Evolutionary conservation across 2,113 vertebrate species (phyloP), one percentile per base, ranked within the genome.

Genomic region (Takifugu flavidus): DNA sequence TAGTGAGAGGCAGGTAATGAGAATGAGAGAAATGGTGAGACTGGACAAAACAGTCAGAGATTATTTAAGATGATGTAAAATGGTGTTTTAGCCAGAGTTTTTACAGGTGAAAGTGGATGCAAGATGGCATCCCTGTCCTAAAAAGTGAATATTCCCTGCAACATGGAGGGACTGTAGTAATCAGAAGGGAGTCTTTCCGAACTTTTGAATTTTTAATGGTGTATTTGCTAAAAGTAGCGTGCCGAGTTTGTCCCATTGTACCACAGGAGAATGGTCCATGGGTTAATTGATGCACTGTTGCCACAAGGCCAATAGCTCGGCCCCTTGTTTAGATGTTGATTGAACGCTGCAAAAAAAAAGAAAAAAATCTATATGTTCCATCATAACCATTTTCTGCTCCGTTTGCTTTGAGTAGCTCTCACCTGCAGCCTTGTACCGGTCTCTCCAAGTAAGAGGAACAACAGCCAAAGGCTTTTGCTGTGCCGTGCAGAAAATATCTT

Each of bases 41-140:
- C 49, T 5, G 5, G 61, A 67, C 69, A n/a, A 71, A 65, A 47
- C 56, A 46, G 70, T 13, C 14, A 70, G 67, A 79, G 58, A 75
- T 82, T 81, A 89, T 83, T 85, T 82, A 47, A 69, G 85, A 84
- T 85, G 57, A 71, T 85, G 75, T 86, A 84, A 84, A 81, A 83
- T 70, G 77, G 47, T 79, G 49, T 77, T 60, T 78, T 80, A 78
- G 60, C 53, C 69, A 74, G 73, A 73, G 65, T 82, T 90, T 86
- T 89, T 82, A 85, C 74, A 86, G 68, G 81, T 75, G 77, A 86
- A 90, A 79, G 69, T 77, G 75, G 72, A 74, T 83, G 83, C 77
- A 64, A 82, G 82, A 81, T 53, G 46, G 74, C 71, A 42, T 71
- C 52, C 44, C 65, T 80, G 62, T 85, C 74, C 80, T 55, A 65